Percentiles rank a stretch among this genome's conserved stretches.
Conservation (phyloP, 2,113 vertebrate species). For the Leptobrachium ailaonicum region DNA sequence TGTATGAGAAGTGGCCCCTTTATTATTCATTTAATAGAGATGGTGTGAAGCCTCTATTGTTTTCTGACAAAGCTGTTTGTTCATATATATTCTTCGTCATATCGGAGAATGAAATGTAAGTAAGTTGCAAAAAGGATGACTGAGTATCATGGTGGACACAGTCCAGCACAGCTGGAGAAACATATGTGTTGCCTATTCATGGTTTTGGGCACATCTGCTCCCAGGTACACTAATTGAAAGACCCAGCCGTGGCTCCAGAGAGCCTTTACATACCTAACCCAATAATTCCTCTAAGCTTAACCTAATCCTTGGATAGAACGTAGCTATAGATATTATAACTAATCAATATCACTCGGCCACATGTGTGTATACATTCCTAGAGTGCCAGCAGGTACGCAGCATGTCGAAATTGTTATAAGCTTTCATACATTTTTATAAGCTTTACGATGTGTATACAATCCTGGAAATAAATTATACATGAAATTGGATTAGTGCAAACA, state of each 20-base stretch:
- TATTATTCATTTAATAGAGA: too few species aligned
- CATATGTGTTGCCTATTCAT: too few species aligned
- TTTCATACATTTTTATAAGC: not conserved
- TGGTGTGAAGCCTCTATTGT: too few species aligned
- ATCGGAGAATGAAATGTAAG: too few species aligned
- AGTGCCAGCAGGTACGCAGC: not conserved
- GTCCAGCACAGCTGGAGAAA: too few species aligned
- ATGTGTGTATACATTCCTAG: not conserved
- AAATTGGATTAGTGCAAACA: constrained; percentile 3
- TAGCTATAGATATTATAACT: not conserved
- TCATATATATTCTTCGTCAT: too few species aligned
- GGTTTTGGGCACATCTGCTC: not conserved
- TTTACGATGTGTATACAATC: not conserved
- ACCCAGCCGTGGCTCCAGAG: not conserved
- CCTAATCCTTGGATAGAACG: not conserved
- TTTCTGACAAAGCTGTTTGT: too few species aligned
- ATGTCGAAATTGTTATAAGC: not conserved
- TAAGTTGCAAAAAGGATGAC: too few species aligned
- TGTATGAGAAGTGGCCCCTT: too few species aligned
- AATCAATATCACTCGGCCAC: not conserved
- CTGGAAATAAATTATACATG: constrained; percentile 3
- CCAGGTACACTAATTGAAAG: not conserved
- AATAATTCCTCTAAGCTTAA: not conserved
- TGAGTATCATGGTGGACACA: too few species aligned
- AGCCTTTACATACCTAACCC: not conserved